Evolutionary conservation across 2,888 invertebrate genomes (phyloP).

Genomic region (Amorpha juglandis): DNA sequence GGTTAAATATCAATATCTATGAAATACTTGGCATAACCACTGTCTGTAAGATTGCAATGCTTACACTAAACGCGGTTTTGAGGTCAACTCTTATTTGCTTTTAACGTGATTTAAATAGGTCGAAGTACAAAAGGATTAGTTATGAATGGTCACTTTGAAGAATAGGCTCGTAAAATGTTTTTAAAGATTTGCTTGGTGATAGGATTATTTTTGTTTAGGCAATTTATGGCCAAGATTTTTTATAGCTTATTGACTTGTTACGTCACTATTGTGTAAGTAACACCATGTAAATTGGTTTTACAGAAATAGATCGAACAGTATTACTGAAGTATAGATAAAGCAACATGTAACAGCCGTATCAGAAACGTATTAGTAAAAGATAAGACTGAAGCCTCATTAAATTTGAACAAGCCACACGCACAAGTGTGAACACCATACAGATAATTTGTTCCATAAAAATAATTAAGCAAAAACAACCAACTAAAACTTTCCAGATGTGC

Average conservation of each 20-base stretch:
- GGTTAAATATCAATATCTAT: constrained; percentile 25
- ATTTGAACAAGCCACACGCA: neutral
- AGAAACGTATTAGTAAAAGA: neutral
- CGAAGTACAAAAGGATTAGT: constrained; percentile 64
- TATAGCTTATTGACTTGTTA: constrained; percentile 19
- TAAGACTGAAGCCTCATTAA: neutral
- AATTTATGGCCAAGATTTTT: constrained; percentile 24
- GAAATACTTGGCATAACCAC: constrained; percentile 42
- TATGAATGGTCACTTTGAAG: constrained; percentile 49
- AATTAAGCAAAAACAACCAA: constrained; percentile 37
- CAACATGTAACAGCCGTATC: neutral
- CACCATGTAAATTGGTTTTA: neutral
- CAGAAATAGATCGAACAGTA: neutral
- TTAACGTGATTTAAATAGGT: constrained; percentile 69
- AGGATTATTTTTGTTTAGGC: constrained; percentile 23
- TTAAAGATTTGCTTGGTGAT: constrained; percentile 16
- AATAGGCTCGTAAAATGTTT: constrained; percentile 34
- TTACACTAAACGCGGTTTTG: constrained; percentile 64
- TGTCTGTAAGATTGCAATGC: constrained; percentile 49
- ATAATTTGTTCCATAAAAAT: constrained; percentile 46
- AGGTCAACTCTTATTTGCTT: constrained; percentile 66
- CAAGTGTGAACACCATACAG: constrained; percentile 37
- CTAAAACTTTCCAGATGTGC: constrained; percentile 70
- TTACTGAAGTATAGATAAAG: neutral
- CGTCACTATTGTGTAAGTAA: neutral